Conservation (phyloP, 92 coral and sea anemone species). For the Porites cylindrica region DNA sequence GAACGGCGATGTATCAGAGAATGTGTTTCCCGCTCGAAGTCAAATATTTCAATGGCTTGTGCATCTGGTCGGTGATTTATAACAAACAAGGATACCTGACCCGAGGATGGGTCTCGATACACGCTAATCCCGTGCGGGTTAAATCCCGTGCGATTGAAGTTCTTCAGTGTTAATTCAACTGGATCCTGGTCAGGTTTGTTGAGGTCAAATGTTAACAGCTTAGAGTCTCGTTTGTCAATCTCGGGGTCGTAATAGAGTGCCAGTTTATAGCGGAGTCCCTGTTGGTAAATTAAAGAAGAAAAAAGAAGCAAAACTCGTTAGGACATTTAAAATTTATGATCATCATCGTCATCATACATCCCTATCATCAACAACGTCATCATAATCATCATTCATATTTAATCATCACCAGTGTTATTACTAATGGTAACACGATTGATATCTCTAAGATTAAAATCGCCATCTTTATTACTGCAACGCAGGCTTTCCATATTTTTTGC, state of each 20-base stretch:
- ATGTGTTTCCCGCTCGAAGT: slow-evolving; percentile 71
- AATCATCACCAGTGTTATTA: no score
- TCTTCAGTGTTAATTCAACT: slow-evolving; percentile 60
- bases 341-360: no score
- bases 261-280: slow-evolving; percentile 74
- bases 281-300: neutral
- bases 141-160: slow-evolving; percentile 79
- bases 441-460: no score
- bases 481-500: no score
- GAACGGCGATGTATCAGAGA: slow-evolving; percentile 74
- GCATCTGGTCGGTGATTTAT: slow-evolving; percentile 78
- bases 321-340: no score
- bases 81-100: slow-evolving; percentile 76
- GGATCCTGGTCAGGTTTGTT: slow-evolving; percentile 71
- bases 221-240: slow-evolving; percentile 71
- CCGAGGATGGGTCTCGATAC: slow-evolving; percentile 74
- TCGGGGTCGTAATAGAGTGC: slow-evolving; percentile 65
- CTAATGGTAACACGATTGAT: no score
- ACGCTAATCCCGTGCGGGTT: slow-evolving; percentile 90
- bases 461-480: no score
- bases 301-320: neutral
- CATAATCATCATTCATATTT: no score
- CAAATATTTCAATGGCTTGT: slow-evolving; percentile 87
- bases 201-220: slow-evolving; percentile 68
- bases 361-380: no score